Evolutionary conservation across 2,797 vertebrate species (phyloP).

Genomic region (Leucoraja ocellata): DNA sequence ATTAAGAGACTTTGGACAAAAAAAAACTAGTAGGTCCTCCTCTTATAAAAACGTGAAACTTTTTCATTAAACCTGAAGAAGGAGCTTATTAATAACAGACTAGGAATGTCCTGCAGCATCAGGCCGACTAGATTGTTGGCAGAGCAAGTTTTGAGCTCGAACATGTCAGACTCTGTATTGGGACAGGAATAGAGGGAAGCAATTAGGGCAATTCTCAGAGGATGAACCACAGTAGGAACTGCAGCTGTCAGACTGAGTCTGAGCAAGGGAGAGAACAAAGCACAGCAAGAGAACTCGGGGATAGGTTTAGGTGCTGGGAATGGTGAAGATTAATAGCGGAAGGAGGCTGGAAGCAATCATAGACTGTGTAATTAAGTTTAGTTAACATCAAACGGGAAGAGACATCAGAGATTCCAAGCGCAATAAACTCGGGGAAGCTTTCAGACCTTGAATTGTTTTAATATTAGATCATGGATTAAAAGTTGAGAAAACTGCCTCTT

Average conservation of each 20-base stretch:
- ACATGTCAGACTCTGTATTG: background rate
- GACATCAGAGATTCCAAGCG: background rate
- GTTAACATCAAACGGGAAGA: background rate
- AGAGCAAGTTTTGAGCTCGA: conserved; percentile 16
- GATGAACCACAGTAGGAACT: conserved; percentile 18
- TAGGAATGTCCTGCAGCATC: conserved; percentile 28
- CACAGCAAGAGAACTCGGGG: background rate
- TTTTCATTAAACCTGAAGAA: conserved; percentile 5
- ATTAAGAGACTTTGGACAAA: background rate
- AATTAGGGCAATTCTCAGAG: conserved; percentile 27
- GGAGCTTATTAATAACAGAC: conserved; percentile 25
- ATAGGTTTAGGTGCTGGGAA: background rate
- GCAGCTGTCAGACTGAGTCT: conserved; percentile 2
- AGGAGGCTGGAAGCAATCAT: background rate
- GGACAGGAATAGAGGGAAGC: conserved; percentile 28
- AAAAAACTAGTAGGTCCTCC: background rate
- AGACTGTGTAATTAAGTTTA: background rate
- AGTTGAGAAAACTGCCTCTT: background rate
- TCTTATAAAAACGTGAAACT: background rate
- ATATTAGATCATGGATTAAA: background rate
- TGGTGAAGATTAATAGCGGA: conserved; percentile 13
- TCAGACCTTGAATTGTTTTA: background rate
- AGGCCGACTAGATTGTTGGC: background rate
- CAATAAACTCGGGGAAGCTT: background rate
- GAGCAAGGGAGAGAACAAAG: background rate